Evolutionary conservation across 2,888 invertebrate genomes (phyloP).

Genomic region (Euzetes globulus): DNA sequence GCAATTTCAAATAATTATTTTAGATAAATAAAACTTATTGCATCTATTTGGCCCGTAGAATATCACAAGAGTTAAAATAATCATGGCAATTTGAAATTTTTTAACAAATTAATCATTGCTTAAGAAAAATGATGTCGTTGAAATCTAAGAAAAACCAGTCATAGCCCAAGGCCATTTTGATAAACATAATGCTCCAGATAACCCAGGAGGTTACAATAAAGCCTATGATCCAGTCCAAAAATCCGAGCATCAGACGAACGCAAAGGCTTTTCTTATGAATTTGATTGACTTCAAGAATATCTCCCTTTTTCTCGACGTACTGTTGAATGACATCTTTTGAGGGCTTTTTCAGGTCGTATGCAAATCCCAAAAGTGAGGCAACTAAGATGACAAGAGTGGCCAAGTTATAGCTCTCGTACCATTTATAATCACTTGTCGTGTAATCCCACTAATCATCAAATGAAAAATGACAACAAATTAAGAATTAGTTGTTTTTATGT

Average conservation of each 20-base stretch:
- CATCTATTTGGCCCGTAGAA: no score
- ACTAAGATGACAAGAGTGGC: constrained; percentile 27
- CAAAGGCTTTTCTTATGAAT: not conserved
- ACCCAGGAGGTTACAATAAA: not conserved
- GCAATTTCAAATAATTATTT: no score
- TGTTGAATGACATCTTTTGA: not conserved
- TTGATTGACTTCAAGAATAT: not conserved
- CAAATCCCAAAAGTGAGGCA: constrained; percentile 20
- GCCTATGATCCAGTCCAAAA: constrained; percentile 18
- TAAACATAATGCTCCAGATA: not conserved
- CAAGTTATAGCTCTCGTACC: constrained; percentile 30
- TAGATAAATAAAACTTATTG: no score
- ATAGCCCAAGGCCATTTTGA: not conserved
- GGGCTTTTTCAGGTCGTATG: constrained; percentile 23
- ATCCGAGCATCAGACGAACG: not conserved
- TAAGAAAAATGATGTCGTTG: no score
- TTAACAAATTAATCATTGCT: no score
- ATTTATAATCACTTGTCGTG: constrained; percentile 45
- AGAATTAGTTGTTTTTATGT: no score
- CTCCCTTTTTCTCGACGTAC: not conserved
- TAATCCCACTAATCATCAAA: no score
- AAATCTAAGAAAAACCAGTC: no score
- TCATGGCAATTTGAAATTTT: no score
- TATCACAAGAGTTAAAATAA: no score
- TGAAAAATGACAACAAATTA: no score